Conservation (phyloP, 2,113 vertebrate genomes). For the Pygoscelis antarcticus region DNA sequence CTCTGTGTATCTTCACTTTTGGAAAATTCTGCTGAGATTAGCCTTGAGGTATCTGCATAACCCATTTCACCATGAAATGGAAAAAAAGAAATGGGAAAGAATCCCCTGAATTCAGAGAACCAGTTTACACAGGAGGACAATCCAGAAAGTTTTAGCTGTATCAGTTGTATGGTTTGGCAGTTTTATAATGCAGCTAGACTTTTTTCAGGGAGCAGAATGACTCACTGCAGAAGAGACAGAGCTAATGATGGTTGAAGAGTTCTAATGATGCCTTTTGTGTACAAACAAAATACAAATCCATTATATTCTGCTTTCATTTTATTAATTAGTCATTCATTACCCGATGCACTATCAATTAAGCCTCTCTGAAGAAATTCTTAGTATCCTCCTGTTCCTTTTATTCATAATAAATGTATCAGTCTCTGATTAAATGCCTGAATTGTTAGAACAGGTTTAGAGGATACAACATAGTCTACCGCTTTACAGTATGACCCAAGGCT, state of each 20-base stretch:
- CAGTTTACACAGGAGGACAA: neutral
- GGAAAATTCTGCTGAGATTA: neutral
- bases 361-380: conserved; percentile 1
- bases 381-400: conserved; percentile 10
- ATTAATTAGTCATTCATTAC: conserved; percentile 47
- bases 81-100: neutral
- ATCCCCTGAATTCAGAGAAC: neutral
- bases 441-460: neutral
- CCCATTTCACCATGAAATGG: neutral
- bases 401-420: neutral
- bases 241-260: conserved; percentile 14
- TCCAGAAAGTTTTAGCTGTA: neutral
- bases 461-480: neutral
- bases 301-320: conserved; percentile 19
- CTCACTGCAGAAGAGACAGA: conserved; percentile 30
- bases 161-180: neutral
- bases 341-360: conserved; percentile 30
- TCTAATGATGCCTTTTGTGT: conserved; percentile 45
- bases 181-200: neutral
- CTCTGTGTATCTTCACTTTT: neutral
- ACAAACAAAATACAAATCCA: conserved; percentile 45
- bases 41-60: neutral
- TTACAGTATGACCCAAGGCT: neutral
- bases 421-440: conserved; percentile 7
- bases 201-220: conserved; percentile 8